Conservation (phyloP, 2,113 vertebrate species). For the Neofelis nebulosa region DNA sequence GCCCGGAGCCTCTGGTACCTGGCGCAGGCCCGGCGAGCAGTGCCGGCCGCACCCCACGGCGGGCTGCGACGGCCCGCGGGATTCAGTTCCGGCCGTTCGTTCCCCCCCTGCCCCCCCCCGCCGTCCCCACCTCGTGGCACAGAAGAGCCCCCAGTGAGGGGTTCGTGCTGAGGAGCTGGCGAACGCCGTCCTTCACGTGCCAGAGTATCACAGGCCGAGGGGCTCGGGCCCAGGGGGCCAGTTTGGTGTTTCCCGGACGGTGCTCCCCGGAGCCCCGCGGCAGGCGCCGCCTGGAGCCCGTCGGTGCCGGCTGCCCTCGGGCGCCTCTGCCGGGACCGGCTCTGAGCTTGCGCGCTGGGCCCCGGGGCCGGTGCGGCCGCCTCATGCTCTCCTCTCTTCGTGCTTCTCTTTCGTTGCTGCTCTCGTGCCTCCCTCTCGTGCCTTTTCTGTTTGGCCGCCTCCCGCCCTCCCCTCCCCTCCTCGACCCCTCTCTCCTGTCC, state of each 20-base stretch:
- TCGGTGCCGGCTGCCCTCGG: rapidly evolving
- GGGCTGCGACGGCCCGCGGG: background rate
- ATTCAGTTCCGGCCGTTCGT: rapidly evolving
- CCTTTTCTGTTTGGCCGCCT: background rate
- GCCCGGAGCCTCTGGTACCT: background rate
- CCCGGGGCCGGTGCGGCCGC: rapidly evolving
- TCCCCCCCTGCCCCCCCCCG: rapidly evolving
- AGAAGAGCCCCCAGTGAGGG: rapidly evolving
- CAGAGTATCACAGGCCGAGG: rapidly evolving
- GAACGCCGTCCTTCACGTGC: rapidly evolving
- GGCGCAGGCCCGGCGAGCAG: rapidly evolving
- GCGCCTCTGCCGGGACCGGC: background rate
- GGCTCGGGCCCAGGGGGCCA: background rate
- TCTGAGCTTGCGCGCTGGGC: background rate
- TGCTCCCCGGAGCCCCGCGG: background rate
- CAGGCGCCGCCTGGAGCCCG: rapidly evolving
- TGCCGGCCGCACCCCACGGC: rapidly evolving
- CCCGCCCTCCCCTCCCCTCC: background rate
- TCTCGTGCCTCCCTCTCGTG: background rate
- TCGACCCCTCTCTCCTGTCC: background rate
- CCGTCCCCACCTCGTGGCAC: rapidly evolving
- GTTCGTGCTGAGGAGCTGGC: rapidly evolving
- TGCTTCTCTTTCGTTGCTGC: slow-evolving; percentile 59
- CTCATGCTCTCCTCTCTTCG: slow-evolving; percentile 42
- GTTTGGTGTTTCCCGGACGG: rapidly evolving